Percentiles rank a stretch among this genome's conserved stretches.
Evolutionary conservation across 2,113 vertebrate species (phyloP).

Genomic region (Aphelocoma coerulescens): DNA sequence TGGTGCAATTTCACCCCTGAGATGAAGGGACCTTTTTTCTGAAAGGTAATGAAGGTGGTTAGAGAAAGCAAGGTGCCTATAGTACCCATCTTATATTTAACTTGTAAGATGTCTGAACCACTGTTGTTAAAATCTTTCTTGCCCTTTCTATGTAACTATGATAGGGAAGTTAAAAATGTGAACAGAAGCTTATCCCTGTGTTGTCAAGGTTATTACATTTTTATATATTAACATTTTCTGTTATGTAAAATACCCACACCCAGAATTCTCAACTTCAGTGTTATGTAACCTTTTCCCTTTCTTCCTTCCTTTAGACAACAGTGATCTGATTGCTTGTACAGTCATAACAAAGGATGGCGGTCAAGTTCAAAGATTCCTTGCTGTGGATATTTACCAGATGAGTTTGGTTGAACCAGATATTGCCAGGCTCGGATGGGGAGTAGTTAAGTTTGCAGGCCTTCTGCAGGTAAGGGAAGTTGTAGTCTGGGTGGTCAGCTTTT

Average conservation of each 20-base stretch:
- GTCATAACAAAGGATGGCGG: slow-evolving; percentile 91
- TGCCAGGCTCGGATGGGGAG: slow-evolving; percentile 95
- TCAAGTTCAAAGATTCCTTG: slow-evolving; percentile 93
- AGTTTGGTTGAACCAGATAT: slow-evolving; percentile 94
- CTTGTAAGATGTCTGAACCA: neutral
- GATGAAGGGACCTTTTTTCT: neutral
- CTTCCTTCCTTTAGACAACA: slow-evolving; percentile 83
- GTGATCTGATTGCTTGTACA: slow-evolving; percentile 94
- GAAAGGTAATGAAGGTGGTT: neutral
- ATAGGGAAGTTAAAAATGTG: neutral
- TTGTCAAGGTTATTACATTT: neutral
- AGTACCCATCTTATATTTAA: neutral
- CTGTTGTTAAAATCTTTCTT: neutral
- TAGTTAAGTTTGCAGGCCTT: slow-evolving; percentile 96
- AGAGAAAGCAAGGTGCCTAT: neutral
- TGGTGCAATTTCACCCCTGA: neutral
- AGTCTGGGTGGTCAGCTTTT: neutral
- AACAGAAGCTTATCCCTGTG: neutral
- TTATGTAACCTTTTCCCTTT: neutral
- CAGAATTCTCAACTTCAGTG: neutral
- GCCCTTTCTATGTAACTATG: neutral
- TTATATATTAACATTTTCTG: neutral
- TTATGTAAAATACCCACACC: neutral
- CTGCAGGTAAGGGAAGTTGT: slow-evolving; percentile 78
- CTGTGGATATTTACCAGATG: slow-evolving; percentile 98